Percentiles rank a stretch among this genome's conserved stretches.
Evolutionary conservation across 2,113 vertebrate genomes (phyloP).

Genomic region (Podocnemis expansa): DNA sequence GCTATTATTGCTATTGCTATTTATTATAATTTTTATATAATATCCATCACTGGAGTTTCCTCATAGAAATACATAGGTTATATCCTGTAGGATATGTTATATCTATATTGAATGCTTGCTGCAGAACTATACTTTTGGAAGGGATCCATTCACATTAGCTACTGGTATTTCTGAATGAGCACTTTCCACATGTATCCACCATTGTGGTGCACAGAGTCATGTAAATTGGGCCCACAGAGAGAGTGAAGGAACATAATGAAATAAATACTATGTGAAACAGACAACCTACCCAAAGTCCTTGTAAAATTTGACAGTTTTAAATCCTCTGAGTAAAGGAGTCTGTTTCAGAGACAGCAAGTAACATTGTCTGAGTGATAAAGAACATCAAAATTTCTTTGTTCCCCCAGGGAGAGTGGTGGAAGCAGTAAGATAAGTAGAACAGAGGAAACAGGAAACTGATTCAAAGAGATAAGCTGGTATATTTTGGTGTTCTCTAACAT

Average conservation of each 20-base stretch:
- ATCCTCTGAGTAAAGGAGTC: conserved; percentile 11
- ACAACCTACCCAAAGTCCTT: not conserved
- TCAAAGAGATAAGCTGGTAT: conserved; percentile 33
- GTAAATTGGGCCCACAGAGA: fast-evolving
- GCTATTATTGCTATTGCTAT: not conserved
- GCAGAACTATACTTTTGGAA: not conserved
- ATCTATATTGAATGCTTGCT: not conserved
- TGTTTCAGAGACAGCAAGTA: not conserved
- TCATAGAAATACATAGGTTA: not conserved
- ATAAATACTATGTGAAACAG: not conserved
- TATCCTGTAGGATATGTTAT: fast-evolving
- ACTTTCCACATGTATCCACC: not conserved
- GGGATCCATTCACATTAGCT: not conserved
- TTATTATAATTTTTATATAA: not conserved
- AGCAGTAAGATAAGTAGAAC: not conserved
- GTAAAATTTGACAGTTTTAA: conserved; percentile 22
- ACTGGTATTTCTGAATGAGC: not conserved
- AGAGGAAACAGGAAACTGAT: conserved; percentile 22
- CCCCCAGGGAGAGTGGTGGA: too few species aligned
- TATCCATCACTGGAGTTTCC: not conserved
- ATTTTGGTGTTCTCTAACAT: not conserved
- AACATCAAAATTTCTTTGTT: not conserved
- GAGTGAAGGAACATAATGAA: not conserved
- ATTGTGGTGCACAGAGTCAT: not conserved
- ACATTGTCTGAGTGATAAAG: not conserved